Base-by-base conservation (phyloP, 2,797 vertebrate species). In the Danio choprae region DNA sequence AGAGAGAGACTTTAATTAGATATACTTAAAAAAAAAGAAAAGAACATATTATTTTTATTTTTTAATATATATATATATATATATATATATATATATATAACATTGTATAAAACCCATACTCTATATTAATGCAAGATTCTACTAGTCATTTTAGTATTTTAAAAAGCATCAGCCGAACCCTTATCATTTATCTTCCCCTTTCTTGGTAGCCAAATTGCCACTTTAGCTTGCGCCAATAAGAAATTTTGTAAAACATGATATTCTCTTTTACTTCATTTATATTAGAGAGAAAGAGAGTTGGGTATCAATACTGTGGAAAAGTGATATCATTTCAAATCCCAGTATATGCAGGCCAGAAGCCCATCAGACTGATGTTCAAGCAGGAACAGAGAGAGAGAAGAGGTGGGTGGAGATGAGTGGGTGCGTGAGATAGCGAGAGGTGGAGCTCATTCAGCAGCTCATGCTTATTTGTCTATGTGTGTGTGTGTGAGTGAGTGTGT, bases 331-430 rank as follows among this genome's bases (percentile, higher is more conserved):
- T n/a, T n/a, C n/a, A n/a, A n/a, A n/a, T 29, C 29, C 29, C 29
- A 29, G 29, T 29, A 29, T 29, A 29, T 29, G 29, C 22, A 80
- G 70, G 80, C 86, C 86, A 82, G 84, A 91, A 88, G 87, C 87
- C 87, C 86, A 29, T 41, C 56, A 16, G 15, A 38, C 38, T 74
- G 63, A 80, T 59, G 62, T 67, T 48, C 68, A 69, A 73, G 18
- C 65, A 46, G 56, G n/a, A 50, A 59, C n/a, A 41, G 79, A 73
- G 11, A 69, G 56, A 64, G 67, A 84, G 76, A 79, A 70, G 62
- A 77, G 29, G 79, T 83, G 77, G 75, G 65, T 80, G 74, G 51
- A 44, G 53, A 73, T 79, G 79, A 77, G 84, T 85, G 80, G 79
- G 82, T 77, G 77, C 10, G 74, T 40, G 78, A 59, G 68, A 55